Base-by-base conservation (phyloP, 2,888 invertebrate genomes). In the Leptinotarsa rubiginosa region DNA sequence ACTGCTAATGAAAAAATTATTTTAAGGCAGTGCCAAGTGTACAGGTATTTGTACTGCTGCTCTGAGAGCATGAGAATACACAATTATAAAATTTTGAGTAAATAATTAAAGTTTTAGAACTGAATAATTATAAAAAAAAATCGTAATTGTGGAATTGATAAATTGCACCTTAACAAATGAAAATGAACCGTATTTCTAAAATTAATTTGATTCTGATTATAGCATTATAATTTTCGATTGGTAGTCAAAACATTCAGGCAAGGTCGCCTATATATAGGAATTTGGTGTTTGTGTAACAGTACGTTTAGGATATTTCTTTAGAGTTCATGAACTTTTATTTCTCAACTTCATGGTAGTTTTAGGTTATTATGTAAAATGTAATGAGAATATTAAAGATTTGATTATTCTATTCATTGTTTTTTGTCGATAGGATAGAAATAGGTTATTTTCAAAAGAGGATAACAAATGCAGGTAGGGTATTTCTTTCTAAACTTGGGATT, bases 1-100 rank as follows among this genome's bases (percentile, higher is more conserved):
- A 76, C 76, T 76, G 78, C 78, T 74, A 68, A 25, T 59, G 72
- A 56, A 68, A 79, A 64, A 62, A 52, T 47, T 74, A 20, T 56
- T 70, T 74, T 25, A 74, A 67, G 72, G 74, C 79, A 81, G 80
- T 79, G 79, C 78, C 81, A 82, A 79, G 78, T 81, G 81, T 75
- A 75, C 73, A 47, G 18, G 54, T 65, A 73, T 16, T 16, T 31
- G 4, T n/a, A 73, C 72, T 75, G 69, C 75, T 56, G 72, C 64
- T 73, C 69, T 15, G 10, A 31, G 67, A 52, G 65, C 59, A 41
- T 41, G 41, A 10, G 2, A 41, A 41, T 41, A 41, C 41, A 10
- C 41, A 10, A 41, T 41, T 41, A 12, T 41, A 41, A 31, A 10
- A 41, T 41, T 41, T 41, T 41, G 41, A 41, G 41, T 25, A 41